Evolutionary conservation across 35 echinoderm and acorn worm species (phyloP).

Genomic region (Anneissia japonica): DNA sequence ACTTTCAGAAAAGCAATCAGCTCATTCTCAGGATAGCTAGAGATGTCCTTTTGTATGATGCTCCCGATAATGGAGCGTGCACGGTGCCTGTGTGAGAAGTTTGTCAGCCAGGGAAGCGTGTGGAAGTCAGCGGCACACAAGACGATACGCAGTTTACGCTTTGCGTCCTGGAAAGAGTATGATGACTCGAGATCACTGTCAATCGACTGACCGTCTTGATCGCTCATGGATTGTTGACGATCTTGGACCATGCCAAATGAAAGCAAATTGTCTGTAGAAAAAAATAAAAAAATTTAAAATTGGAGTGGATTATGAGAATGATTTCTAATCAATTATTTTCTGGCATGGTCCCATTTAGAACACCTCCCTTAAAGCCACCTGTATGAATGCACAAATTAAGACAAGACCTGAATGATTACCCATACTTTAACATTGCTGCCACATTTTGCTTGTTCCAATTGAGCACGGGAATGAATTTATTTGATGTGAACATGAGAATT

Average conservation of each 20-base stretch:
- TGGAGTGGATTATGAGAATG: too few species aligned
- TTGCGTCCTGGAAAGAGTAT: slow-evolving; percentile 82
- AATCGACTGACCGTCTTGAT: not conserved
- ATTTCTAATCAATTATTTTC: too few species aligned
- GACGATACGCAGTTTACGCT: slow-evolving; percentile 92
- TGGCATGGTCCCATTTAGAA: too few species aligned
- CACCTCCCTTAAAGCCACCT: too few species aligned
- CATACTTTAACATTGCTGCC: too few species aligned
- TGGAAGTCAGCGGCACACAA: slow-evolving; percentile 81
- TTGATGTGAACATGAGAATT: too few species aligned
- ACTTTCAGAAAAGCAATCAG: slow-evolving; percentile 93
- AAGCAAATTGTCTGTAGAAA: not conserved
- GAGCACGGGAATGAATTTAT: too few species aligned
- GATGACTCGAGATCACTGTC: slow-evolving; percentile 46
- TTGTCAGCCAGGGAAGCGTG: slow-evolving; percentile 66
- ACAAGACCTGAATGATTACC: too few species aligned
- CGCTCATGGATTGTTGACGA: not conserved
- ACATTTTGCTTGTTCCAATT: too few species aligned
- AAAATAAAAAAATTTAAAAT: too few species aligned
- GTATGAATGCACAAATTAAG: too few species aligned
- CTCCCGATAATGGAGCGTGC: not conserved
- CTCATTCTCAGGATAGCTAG: slow-evolving; percentile 74
- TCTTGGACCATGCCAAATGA: not conserved
- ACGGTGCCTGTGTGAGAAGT: slow-evolving; percentile 18
- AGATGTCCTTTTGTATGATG: not conserved